A percentile compares a stretch with the other conserved stretches of the same genome.
phyloP scores from a whole-genome alignment of 2,113 vertebrate genomes.

The Accipiter cooperii region DNA sequence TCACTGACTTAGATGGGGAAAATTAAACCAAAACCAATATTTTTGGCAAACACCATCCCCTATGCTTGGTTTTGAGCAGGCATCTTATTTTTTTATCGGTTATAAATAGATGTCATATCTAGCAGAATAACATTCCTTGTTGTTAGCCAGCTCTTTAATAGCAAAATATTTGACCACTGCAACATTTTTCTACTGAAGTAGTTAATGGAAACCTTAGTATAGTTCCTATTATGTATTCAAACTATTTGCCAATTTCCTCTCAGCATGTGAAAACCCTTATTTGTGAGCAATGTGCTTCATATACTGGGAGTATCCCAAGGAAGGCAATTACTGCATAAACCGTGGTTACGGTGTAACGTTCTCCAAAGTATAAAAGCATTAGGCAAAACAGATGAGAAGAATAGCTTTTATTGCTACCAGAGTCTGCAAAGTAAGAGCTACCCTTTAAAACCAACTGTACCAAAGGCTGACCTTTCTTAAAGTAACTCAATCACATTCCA shows the following conservation, averaged over 20 bases:
- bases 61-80: background rate
- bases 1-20: background rate
- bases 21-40: background rate
- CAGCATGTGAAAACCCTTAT: constrained; percentile 18
- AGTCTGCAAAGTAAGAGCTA: background rate
- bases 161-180: constrained; percentile 34
- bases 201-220: constrained; percentile 38
- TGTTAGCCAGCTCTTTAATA: background rate
- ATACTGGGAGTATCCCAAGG: background rate
- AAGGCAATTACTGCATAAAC: background rate
- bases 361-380: background rate
- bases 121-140: constrained; percentile 9
- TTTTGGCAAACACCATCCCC: background rate
- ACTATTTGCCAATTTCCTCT: constrained; percentile 38
- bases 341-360: background rate
- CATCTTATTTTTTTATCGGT: background rate
- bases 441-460: background rate
- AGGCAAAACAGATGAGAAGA: background rate
- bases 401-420: background rate
- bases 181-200: constrained; percentile 11
- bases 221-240: constrained; percentile 36
- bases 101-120: background rate
- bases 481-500: background rate
- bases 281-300: background rate
- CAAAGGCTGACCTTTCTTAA: background rate